Evolutionary conservation across 1,140 invertebrate species (phyloP), one percentile per base, ranked within the genome.

Genomic region (Trichomalopsis sarcophagae): DNA sequence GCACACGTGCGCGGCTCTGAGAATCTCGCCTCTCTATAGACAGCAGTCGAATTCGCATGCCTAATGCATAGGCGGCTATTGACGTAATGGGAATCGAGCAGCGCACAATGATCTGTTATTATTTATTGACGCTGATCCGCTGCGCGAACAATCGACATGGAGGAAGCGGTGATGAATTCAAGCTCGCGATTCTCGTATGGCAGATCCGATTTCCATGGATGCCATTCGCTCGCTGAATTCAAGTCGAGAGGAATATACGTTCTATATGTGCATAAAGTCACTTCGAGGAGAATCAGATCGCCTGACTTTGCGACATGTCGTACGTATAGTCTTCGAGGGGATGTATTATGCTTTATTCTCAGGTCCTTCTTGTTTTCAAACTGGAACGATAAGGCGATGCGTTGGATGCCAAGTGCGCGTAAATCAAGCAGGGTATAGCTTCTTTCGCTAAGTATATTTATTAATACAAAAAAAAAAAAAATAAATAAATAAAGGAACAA

Each of bases 1-100:
- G 40, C 7, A 10, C 10, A 9, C 36, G 36, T 9, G 40, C 40
- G 40, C 40, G 7, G 9, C 40, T 44, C 13, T n/a, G 13, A 55
- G 50, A 55, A 55, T 55, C 50, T 55, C 50, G 11, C 13, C 50
- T 55, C 2, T 40, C 0, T 44, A 44, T 44, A 44, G 6, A 55
- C 11, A 55, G 3, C 50, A 10, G 17, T 55, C 17, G 50, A 55
- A 55, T 55, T 55, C 17, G 14, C 50, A 55, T 55, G 50, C 50
- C 50, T 55, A 55, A 55, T 55, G 50, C 17, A 55, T 55, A 55
- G 50, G 17, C 50, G 10, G 7, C 40, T 7, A 44, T 10, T 76
- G 74, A 76, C 74, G 74, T 76, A 76, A 76, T 76, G 74, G 40
- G 21, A 47, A 76, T 47, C 40, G 33, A 44, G 74, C n/a, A 47